Evolutionary conservation across 2,113 vertebrate genomes (phyloP).

Genomic region (Antigone vipio): DNA sequence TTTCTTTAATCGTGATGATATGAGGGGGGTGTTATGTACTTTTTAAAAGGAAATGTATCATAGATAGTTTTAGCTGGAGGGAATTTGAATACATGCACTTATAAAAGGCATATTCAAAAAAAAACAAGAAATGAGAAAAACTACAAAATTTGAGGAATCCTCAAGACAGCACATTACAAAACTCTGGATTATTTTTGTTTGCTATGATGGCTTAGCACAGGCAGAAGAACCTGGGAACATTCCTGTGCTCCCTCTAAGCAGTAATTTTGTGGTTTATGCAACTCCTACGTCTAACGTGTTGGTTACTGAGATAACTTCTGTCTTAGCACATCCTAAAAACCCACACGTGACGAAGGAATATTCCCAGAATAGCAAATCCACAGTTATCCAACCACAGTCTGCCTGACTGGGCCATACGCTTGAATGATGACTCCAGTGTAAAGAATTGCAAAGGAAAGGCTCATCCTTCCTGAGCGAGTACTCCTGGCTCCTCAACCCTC

Average conservation of each 20-base stretch:
- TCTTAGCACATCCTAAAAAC: neutral
- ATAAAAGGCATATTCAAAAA: neutral
- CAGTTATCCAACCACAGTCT: neutral
- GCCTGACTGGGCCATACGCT: neutral
- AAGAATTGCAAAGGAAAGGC: neutral
- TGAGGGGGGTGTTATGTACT: rapidly evolving
- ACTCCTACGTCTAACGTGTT: neutral
- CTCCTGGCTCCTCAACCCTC: neutral
- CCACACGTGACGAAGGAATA: neutral
- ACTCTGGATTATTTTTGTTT: neutral
- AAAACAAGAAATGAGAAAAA: neutral
- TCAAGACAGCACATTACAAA: neutral
- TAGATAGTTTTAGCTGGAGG: neutral
- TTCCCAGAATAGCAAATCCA: neutral
- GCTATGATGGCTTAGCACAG: neutral
- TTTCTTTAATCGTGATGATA: neutral
- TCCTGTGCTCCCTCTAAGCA: neutral
- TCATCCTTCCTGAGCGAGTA: neutral
- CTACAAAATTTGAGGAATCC: neutral
- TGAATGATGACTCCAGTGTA: neutral
- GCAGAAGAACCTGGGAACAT: neutral
- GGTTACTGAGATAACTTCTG: neutral
- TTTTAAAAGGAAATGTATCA: neutral
- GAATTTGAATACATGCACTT: neutral
- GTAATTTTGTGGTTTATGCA: neutral